Evolutionary conservation across 2,888 invertebrate genomes (phyloP), one percentile per base, ranked within the genome.

Genomic region (Drosophila infuscata): DNA sequence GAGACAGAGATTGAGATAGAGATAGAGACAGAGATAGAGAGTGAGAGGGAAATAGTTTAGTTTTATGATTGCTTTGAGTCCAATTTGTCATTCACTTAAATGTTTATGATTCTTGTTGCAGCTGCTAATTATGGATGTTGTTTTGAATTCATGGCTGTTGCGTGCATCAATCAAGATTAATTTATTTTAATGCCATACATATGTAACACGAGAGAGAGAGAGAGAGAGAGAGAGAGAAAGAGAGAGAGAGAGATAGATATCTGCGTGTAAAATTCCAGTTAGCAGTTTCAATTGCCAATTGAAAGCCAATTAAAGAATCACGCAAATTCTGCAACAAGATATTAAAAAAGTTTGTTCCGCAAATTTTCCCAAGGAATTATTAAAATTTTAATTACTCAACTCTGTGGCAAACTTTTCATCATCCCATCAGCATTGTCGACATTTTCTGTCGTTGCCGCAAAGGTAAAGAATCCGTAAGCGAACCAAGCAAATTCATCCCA

Each of bases 341-440:
- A 80, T 77, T 77, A 59, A 76, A 74, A 82, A 88, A 86, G 74
- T 85, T 88, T 60, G 9, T 17, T 15, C 33, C 51, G 3, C 52
- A 46, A 72, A 70, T 70, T 82, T 77, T 69, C 53, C 58, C 30
- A 48, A 32, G 73, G 71, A 88, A 88, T 88, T 83, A 86, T 88
- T 86, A 75, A 83, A 83, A 83, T 88, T 88, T 77, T 86, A 88
- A 86, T 83, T 86, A 77, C 89, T 73, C 70, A 86, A 86, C 83
- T 75, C 71, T 49, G 63, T 64, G 70, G 71, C 36, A 70, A 88
- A 82, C 63, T 88, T 85, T 76, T 56, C 76, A 65, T 67, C 79
- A 62, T 60, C 25, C 30, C 59, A 29, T 49, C 58, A 41, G 48
- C 58, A 43, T 17, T 20, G 36, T 48, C 53, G 61, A 29, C 36